These are phyloP conservation scores for Phyto melanocephala DNA, from an alignment of 2,888 invertebrate genomes.

Conservation along the genomic window DNA sequence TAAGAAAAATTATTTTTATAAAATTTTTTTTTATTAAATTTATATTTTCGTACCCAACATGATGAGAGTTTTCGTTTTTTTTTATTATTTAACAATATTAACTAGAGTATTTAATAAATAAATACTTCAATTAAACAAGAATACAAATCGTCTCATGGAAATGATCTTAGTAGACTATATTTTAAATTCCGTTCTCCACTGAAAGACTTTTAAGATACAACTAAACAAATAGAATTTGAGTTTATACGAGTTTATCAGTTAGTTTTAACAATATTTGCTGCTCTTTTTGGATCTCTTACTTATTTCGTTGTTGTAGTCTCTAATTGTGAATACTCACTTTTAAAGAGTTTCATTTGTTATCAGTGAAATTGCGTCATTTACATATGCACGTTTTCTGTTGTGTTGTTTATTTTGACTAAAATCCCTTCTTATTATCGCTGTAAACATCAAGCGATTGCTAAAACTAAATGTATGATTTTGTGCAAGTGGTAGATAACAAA, in stretches of 20 bases:
- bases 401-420: constrained; percentile 7
- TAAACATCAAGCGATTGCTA: neutral
- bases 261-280: neutral
- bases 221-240: constrained; percentile 36
- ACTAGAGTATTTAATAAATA: neutral
- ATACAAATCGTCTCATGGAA: neutral
- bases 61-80: neutral
- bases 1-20: neutral
- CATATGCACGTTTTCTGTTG: constrained; percentile 44
- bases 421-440: neutral
- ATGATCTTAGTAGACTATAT: no score
- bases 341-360: constrained; percentile 49
- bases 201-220: constrained; percentile 49
- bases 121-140: constrained; percentile 21
- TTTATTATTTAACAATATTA: neutral
- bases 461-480: neutral
- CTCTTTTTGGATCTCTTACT: neutral
- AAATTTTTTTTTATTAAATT: neutral
- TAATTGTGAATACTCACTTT: neutral
- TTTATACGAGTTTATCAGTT: constrained; percentile 4
- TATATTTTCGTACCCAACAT: constrained; percentile 50
- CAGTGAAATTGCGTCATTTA: constrained; percentile 53
- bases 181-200: constrained; percentile 24
- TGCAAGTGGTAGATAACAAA: neutral
- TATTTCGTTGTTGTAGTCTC: neutral